Conservation (phyloP, 1,140 invertebrate species). For the Araneus ventricosus region DNA sequence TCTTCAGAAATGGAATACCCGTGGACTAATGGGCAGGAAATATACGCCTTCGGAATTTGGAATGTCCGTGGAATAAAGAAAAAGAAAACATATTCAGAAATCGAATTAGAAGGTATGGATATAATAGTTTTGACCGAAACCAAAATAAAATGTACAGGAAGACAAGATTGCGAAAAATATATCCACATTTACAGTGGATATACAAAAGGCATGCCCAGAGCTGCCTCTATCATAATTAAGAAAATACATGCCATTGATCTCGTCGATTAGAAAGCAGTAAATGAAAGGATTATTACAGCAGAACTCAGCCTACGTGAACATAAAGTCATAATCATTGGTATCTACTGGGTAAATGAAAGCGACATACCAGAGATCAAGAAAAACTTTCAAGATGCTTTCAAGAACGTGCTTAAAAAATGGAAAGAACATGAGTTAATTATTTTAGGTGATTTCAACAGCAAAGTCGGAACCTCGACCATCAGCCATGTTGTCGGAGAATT, state of each 20-base stretch:
- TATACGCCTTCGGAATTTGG: constrained; percentile 5
- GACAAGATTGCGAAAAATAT: constrained; percentile 16
- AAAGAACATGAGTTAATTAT: constrained; percentile 20
- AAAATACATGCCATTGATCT: background rate
- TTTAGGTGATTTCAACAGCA: constrained; percentile 41
- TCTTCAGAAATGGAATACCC: too few relatives aligned
- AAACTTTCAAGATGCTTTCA: background rate
- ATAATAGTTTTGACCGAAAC: constrained; percentile 45
- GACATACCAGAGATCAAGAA: background rate
- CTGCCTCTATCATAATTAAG: constrained; percentile 19
- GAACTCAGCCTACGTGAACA: background rate
- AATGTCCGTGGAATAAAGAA: constrained; percentile 33
- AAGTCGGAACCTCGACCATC: background rate
- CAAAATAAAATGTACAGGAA: background rate
- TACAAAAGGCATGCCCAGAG: background rate
- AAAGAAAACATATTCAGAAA: background rate
- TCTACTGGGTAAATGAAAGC: background rate
- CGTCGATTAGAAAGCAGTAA: constrained; percentile 6
- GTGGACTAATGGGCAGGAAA: background rate
- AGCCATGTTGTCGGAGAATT: background rate
- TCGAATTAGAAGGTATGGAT: constrained; percentile 42
- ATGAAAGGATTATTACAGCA: constrained; percentile 13
- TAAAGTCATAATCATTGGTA: background rate
- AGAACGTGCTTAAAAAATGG: background rate
- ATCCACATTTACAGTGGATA: constrained; percentile 29